Percentiles rank a stretch among this genome's conserved stretches.
These are phyloP conservation scores for Serinus canaria DNA, from an alignment of 2,113 vertebrate genomes.

Conservation along the genomic window DNA sequence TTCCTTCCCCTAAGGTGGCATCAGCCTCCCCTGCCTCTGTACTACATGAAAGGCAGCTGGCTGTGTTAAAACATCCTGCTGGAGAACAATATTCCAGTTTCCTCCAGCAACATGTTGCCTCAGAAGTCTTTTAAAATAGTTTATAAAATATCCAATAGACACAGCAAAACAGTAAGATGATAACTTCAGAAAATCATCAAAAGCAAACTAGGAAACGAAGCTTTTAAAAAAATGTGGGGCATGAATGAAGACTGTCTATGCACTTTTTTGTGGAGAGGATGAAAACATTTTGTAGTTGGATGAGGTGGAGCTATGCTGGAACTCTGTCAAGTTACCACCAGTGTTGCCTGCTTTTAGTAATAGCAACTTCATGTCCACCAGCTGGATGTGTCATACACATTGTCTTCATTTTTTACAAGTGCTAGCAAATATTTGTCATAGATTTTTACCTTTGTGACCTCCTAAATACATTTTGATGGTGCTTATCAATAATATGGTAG, in stretches of 20 bases:
- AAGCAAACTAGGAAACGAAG: conserved; percentile 30
- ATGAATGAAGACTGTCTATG: background rate
- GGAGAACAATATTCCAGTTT: conserved; percentile 55
- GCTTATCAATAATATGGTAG: background rate
- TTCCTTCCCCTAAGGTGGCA: background rate
- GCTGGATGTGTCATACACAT: accelerated
- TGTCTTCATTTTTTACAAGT: background rate
- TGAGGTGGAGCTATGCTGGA: background rate
- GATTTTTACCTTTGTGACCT: background rate
- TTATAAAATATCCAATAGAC: conserved; percentile 43
- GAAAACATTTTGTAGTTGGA: background rate
- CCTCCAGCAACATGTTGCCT: background rate
- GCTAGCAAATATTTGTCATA: background rate
- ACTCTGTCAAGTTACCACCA: background rate
- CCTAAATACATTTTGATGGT: background rate
- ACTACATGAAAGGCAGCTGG: conserved; percentile 17
- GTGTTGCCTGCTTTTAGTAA: background rate
- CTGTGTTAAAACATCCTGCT: conserved; percentile 35
- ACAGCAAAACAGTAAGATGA: background rate
- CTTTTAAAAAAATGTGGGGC: background rate
- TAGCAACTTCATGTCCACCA: background rate
- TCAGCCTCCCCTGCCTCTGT: background rate
- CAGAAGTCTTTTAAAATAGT: conserved; percentile 40
- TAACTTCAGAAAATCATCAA: conserved; percentile 26
- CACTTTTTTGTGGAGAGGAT: background rate